Conservation (phyloP, 2,797 vertebrate species). For the Eulemur rubriventer region DNA sequence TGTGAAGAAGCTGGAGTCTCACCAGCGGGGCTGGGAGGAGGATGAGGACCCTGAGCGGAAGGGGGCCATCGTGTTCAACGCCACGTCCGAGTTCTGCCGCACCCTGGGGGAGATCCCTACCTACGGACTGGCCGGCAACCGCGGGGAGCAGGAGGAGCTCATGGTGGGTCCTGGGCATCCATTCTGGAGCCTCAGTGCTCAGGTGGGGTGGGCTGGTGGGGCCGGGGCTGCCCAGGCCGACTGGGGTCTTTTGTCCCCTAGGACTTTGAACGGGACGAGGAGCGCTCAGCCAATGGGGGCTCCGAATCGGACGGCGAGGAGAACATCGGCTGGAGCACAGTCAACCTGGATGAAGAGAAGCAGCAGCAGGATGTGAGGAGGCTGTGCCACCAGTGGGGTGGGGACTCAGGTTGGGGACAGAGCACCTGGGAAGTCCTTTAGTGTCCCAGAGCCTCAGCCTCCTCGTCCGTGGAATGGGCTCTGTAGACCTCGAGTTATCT, state of each 20-base stretch:
- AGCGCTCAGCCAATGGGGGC: constrained; percentile 88
- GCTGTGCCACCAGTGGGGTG: rapidly evolving
- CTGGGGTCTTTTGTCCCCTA: constrained; percentile 20
- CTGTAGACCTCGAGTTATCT: rapidly evolving
- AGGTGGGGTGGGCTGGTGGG: rapidly evolving
- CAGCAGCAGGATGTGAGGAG: constrained; percentile 89
- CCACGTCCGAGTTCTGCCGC: constrained; percentile 95
- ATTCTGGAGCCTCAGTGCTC: background rate
- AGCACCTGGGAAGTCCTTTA: rapidly evolving
- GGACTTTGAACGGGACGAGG: constrained; percentile 93
- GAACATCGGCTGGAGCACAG: constrained; percentile 94
- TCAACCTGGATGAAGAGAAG: constrained; percentile 94
- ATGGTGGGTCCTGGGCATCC: constrained; percentile 84
- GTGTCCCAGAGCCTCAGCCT: background rate
- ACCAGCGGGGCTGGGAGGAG: constrained; percentile 77
- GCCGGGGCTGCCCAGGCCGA: background rate
- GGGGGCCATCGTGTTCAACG: constrained; percentile 94
- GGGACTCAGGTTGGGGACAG: rapidly evolving
- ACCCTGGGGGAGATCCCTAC: constrained; percentile 96
- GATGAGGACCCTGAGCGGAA: constrained; percentile 89
- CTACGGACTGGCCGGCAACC: constrained; percentile 94
- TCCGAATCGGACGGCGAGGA: constrained; percentile 93
- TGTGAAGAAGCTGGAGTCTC: constrained; percentile 80
- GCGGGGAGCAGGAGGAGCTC: constrained; percentile 95
- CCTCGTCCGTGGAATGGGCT: background rate